Conservation (phyloP, 2,797 vertebrate species). For the Merluccius polli region DNA sequence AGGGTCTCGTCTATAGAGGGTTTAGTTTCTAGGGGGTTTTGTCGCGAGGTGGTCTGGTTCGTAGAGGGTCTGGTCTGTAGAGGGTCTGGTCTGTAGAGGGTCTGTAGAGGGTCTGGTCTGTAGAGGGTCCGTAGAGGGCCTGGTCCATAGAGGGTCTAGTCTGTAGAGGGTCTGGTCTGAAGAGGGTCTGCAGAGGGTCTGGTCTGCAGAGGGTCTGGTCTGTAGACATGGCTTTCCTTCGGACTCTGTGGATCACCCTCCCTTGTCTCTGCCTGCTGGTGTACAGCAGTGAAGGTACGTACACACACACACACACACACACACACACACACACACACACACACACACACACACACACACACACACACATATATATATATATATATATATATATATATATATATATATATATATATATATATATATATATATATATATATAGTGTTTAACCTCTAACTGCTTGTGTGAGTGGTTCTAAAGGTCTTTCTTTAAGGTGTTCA, state of each 20-base stretch:
- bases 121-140: too few relatives aligned
- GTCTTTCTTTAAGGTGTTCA: not conserved
- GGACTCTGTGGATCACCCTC: constrained; percentile 49
- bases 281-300: not conserved
- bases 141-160: too few relatives aligned
- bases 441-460: not conserved
- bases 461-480: not conserved
- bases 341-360: constrained; percentile 9
- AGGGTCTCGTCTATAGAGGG: too few relatives aligned
- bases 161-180: too few relatives aligned
- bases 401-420: not conserved
- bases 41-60: too few relatives aligned
- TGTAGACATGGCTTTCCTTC: constrained; percentile 51
- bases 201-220: constrained; percentile 10
- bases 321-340: constrained; percentile 14
- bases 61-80: too few relatives aligned
- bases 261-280: constrained; percentile 52
- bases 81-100: too few relatives aligned
- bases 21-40: too few relatives aligned
- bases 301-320: constrained; percentile 10
- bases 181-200: not conserved
- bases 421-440: not conserved
- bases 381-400: too few relatives aligned
- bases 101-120: too few relatives aligned
- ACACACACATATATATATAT: too few relatives aligned